Base-by-base conservation (phyloP, 2,888 invertebrate genomes). In the Acholoe squamosa region DNA sequence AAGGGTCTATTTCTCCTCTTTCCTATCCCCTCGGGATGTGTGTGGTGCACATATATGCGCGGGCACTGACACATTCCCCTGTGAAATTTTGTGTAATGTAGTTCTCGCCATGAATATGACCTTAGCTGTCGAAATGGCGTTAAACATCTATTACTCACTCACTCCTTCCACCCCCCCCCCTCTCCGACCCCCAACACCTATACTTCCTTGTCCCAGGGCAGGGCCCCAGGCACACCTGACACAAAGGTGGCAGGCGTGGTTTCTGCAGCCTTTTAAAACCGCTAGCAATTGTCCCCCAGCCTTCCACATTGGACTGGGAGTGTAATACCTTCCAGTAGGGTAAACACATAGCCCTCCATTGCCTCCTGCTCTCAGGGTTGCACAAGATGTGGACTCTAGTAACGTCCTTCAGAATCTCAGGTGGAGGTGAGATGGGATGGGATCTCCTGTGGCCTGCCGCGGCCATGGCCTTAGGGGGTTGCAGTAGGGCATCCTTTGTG, bases 371-470 rank as follows among this genome's bases (percentile, higher is more conserved):
- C 71, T 71, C 71, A 71, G 25, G n/a, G 71, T 71, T 71, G 71
- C 71, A 71, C 71, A 71, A 71, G 71, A 71, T 71, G 71, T 71
- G 71, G 71, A 25, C 71, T n/a, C 28, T 28, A n/a, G n/a, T n/a
- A 28, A 14, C 61, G 19, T 61, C 61, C 22, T 61, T 19, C 22
- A 61, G 71, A 3, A 22, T 16, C 71, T 16, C 28, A 71, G 28
- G 3, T n/a, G n/a, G n/a, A n/a, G n/a, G n/a, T n/a, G n/a, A n/a
- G n/a, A n/a, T n/a, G 28, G 71, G n/a, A 25, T 25, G 25, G n/a
- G 28, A 7, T 28, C 71, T 28, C 71, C 28, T 3, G n/a, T 61
- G 61, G 61, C 71, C 71, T 14, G 28, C n/a, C 14, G 71, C 31
- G 71, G 71, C 14, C 71, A 71, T 25, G 71, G 71, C 71, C 71